phyloP scores from a whole-genome alignment of 2,888 invertebrate genomes.

The Leptogaster cylindrica region DNA sequence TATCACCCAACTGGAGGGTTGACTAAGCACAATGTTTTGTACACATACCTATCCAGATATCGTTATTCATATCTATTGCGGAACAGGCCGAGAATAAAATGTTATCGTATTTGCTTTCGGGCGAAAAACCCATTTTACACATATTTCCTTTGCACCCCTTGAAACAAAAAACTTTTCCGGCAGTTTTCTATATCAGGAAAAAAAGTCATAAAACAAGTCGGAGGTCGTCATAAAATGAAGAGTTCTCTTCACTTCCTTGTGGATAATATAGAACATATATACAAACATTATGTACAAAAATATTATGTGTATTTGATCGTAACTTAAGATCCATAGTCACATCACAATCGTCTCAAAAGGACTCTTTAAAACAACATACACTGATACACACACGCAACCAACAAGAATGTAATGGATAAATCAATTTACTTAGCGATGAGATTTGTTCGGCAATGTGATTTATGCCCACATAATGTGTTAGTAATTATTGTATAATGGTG shows the following conservation, averaged over 20 bases:
- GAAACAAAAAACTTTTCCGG: constrained; percentile 33
- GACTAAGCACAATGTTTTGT: background rate
- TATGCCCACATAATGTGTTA: constrained; percentile 43
- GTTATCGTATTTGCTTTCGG: constrained; percentile 41
- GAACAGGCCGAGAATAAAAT: constrained; percentile 35
- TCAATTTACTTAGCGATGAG: constrained; percentile 42
- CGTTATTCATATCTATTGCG: constrained; percentile 18
- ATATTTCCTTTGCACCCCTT: constrained; percentile 16
- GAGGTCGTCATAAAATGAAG: constrained; percentile 27
- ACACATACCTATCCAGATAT: background rate
- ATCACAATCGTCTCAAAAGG: constrained; percentile 35
- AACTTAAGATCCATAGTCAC: constrained; percentile 44
- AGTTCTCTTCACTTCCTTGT: background rate
- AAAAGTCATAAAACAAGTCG: constrained; percentile 35
- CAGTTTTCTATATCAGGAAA: constrained; percentile 10
- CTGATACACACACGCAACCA: too few relatives aligned
- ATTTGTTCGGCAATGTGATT: constrained; percentile 36
- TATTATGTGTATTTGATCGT: constrained; percentile 39
- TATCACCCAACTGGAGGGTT: background rate
- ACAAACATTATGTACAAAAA: background rate
- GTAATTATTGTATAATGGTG: constrained; percentile 42
- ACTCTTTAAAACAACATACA: constrained; percentile 1
- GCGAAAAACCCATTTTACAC: constrained; percentile 38
- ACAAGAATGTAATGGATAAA: constrained; percentile 46
- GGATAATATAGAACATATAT: background rate